A percentile compares a stretch with the other conserved stretches of the same genome.
phyloP scores from a whole-genome alignment of 2,888 invertebrate genomes.

The Microchrysa polita region DNA sequence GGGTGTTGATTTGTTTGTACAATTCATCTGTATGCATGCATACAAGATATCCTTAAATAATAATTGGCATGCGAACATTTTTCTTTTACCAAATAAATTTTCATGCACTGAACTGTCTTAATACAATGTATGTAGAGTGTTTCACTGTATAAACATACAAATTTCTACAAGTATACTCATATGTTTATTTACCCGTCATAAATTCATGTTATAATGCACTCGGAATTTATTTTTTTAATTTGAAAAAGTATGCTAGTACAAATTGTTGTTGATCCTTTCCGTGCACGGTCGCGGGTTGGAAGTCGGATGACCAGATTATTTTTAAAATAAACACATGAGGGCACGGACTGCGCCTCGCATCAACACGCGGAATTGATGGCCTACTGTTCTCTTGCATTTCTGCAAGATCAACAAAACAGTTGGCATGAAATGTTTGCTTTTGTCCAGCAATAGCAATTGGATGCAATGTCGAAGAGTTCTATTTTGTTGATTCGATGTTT shows the following conservation, averaged over 20 bases:
- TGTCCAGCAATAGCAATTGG: too few species aligned
- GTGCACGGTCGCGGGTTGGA: neutral
- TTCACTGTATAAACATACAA: neutral
- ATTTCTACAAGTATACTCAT: slow-evolving; percentile 16
- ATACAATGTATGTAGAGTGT: too few species aligned
- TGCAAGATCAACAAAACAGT: too few species aligned
- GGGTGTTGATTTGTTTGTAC: too few species aligned
- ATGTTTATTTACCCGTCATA: slow-evolving; percentile 16
- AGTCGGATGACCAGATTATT: slow-evolving; percentile 4
- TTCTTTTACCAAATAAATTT: neutral
- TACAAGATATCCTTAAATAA: slow-evolving; percentile 4
- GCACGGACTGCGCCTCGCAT: too few species aligned
- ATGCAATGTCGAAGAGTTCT: too few species aligned
- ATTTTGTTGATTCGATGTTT: too few species aligned
- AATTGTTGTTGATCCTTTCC: neutral
- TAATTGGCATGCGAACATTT: slow-evolving; percentile 4
- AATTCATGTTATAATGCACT: neutral
- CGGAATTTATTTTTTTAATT: neutral
- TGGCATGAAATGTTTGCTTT: too few species aligned
- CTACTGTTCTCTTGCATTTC: too few species aligned
- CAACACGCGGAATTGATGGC: too few species aligned
- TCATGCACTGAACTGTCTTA: neutral
- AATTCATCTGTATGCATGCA: too few species aligned
- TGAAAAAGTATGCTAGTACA: neutral
- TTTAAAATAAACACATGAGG: slow-evolving; percentile 13